A percentile compares a stretch with the other conserved stretches of the same genome.
Conservation (phyloP, 2,113 vertebrate genomes). For the Agelaius tricolor region DNA sequence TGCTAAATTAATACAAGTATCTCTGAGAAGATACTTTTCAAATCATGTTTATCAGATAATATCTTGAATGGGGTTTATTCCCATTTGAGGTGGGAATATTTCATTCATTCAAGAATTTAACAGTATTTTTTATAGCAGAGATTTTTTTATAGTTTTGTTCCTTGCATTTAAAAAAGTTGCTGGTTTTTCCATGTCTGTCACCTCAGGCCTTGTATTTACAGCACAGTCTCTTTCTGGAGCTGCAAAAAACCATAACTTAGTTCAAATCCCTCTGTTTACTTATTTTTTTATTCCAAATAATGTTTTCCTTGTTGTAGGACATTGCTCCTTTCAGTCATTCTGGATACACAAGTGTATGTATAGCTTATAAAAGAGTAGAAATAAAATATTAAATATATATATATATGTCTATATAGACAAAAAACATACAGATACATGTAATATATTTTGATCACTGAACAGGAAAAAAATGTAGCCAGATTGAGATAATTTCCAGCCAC, state of each 20-base stretch:
- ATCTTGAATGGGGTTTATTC: background rate
- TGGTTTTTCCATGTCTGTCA: background rate
- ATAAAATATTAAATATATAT: background rate
- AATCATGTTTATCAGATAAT: background rate
- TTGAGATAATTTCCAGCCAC: background rate
- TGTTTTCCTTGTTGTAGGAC: background rate
- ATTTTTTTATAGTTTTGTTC: background rate
- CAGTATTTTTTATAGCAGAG: background rate
- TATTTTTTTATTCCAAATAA: background rate
- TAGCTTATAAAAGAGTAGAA: background rate
- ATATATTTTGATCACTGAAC: background rate
- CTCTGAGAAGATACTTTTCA: background rate
- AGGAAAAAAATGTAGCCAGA: background rate
- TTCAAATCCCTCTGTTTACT: background rate
- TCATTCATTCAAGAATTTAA: background rate
- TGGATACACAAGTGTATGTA: background rate
- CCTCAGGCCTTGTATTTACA: background rate
- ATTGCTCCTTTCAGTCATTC: background rate
- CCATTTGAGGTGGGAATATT: background rate
- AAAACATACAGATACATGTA: background rate
- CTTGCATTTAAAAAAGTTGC: background rate
- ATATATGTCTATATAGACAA: background rate
- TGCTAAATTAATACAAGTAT: background rate
- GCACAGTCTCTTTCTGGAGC: background rate
- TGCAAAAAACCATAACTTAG: background rate